phyloP scores from a whole-genome alignment of 1,140 invertebrate genomes.

The Nasonia giraulti region DNA sequence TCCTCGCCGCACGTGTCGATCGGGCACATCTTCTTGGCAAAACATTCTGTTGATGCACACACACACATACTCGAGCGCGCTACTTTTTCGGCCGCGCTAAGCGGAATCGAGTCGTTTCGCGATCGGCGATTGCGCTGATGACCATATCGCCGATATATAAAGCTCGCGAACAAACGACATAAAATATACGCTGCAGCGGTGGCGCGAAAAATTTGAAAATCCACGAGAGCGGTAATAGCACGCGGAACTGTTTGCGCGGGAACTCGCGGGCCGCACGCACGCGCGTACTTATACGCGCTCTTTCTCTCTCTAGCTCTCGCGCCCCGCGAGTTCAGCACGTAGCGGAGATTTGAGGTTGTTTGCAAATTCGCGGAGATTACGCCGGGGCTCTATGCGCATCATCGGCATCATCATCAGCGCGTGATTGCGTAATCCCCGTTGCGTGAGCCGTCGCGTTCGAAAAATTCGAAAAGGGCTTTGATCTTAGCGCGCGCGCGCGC shows the following conservation, averaged over 20 bases:
- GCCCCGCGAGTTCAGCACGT: conserved; percentile 70
- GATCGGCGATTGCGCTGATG: no score
- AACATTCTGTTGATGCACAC: not conserved
- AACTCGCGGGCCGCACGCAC: not conserved
- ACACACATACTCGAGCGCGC: not conserved
- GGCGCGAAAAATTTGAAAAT: not conserved
- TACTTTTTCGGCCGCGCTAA: no score
- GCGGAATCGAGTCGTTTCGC: no score
- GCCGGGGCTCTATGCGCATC: conserved; percentile 51
- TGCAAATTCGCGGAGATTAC: conserved; percentile 58
- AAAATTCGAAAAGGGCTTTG: not conserved
- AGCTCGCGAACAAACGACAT: no score
- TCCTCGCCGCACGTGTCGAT: conserved; percentile 22
- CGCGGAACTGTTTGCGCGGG: conserved; percentile 28
- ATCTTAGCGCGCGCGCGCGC: not conserved
- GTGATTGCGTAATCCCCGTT: conserved; percentile 53
- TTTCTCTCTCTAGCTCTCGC: conserved; percentile 8
- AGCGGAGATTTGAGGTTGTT: conserved; percentile 70
- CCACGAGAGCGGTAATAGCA: conserved; percentile 48
- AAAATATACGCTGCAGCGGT: no score
- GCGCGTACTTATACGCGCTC: conserved; percentile 53
- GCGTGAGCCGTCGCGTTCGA: not conserved
- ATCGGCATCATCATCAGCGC: conserved; percentile 58
- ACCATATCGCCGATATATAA: no score
- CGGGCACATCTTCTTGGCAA: conserved; percentile 29